Evolutionary conservation across 2,888 invertebrate species (phyloP).

Genomic region (Tiphia femorata): DNA sequence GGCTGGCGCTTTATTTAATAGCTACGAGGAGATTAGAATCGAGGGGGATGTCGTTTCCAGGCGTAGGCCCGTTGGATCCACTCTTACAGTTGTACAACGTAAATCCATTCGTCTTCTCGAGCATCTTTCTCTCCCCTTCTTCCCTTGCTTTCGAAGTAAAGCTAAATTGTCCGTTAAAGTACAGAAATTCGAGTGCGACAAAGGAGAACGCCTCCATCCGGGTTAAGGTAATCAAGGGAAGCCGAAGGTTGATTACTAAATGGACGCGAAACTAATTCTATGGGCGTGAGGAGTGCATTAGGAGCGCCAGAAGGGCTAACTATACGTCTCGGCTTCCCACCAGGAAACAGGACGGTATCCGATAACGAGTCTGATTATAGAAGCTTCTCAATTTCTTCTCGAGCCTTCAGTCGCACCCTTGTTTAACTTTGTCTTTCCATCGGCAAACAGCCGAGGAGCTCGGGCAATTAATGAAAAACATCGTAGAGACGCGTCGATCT

Average conservation of each 20-base stretch:
- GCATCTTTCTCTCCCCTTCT: too few relatives aligned
- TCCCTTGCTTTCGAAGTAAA: too few relatives aligned
- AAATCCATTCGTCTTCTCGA: too few relatives aligned
- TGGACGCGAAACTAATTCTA: constrained; percentile 45
- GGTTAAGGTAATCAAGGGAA: constrained; percentile 48
- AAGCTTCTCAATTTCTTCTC: constrained; percentile 37
- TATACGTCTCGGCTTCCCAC: constrained; percentile 3
- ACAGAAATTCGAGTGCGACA: constrained; percentile 1
- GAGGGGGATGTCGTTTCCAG: neutral
- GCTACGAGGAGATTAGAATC: neutral
- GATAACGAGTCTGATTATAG: constrained; percentile 51
- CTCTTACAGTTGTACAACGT: too few relatives aligned
- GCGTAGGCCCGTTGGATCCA: too few relatives aligned
- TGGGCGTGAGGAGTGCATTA: neutral
- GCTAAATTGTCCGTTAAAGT: neutral
- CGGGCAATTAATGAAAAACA: constrained; percentile 50
- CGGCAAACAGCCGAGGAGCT: constrained; percentile 35
- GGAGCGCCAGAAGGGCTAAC: neutral
- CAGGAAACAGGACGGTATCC: constrained; percentile 32
- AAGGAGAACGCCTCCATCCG: constrained; percentile 18
- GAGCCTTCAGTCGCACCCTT: constrained; percentile 27
- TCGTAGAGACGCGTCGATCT: constrained; percentile 7
- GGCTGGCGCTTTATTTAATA: too few relatives aligned
- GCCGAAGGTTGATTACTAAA: constrained; percentile 47
- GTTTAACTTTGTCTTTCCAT: constrained; percentile 47